phyloP scores from a whole-genome alignment of 2,888 invertebrate genomes.

The Cheiracanthium punctorium region DNA sequence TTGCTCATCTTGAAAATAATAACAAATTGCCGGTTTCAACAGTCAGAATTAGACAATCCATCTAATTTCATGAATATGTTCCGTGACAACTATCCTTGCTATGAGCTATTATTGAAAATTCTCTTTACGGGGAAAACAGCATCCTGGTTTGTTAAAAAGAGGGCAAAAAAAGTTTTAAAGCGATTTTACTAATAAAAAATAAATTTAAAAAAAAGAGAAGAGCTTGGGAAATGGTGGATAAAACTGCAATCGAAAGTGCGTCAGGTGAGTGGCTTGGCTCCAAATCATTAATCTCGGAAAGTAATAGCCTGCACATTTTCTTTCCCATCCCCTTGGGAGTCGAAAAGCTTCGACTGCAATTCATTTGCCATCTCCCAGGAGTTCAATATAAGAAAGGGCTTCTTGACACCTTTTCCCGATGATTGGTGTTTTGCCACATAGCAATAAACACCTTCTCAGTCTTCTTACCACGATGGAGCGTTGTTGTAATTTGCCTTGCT shows the following conservation, averaged over 20 bases:
- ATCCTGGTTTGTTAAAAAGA: slow-evolving; percentile 40
- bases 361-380: slow-evolving; percentile 59
- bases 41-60: background rate
- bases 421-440: slow-evolving; percentile 59
- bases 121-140: background rate
- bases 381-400: slow-evolving; percentile 66
- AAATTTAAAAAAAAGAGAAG: background rate
- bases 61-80: background rate
- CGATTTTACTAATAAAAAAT: slow-evolving; percentile 62
- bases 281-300: slow-evolving; percentile 68
- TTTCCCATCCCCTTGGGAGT: slow-evolving; percentile 25
- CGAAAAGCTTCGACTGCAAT: slow-evolving; percentile 40
- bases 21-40: background rate
- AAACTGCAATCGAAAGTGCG: background rate
- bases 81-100: background rate
- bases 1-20: too few relatives aligned
- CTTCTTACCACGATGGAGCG: slow-evolving; percentile 23
- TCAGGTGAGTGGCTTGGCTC: slow-evolving; percentile 54
- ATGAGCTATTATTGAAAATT: background rate
- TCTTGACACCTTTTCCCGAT: slow-evolving; percentile 64
- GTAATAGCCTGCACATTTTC: slow-evolving; percentile 64
- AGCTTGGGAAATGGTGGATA: slow-evolving; percentile 19
- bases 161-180: slow-evolving; percentile 15
- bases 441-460: slow-evolving; percentile 65
- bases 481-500: slow-evolving; percentile 46